Base-by-base conservation (phyloP, 2,797 vertebrate genomes). In the Diplodus sargus region DNA sequence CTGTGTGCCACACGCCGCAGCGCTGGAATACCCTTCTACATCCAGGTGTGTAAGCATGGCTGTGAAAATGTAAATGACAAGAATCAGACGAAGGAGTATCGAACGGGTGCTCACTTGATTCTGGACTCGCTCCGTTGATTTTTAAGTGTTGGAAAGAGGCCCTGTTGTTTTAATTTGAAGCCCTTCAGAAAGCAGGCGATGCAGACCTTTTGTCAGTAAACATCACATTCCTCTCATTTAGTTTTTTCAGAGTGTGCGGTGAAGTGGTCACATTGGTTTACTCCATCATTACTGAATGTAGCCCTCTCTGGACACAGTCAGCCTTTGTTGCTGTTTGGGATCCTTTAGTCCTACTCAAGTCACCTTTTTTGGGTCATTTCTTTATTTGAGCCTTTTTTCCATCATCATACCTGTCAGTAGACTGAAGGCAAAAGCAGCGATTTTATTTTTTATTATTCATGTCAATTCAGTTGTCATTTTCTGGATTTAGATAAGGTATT, bases 1-100 rank as follows among this genome's bases (percentile, higher is more conserved):
- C 94, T 99, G 13, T 99, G 98, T 81, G 97, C 97, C 73, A 99
- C 98, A 0, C 94, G 98, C 20, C 97, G 98, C 65, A 99, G 98
- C 68, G 98, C 98, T 7, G 98, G 98, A 39, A 97, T 99, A 84
- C 98, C 98, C 0, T 99, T 99, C 93, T 99, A 98, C 84, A 95
- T 99, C 83, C 98, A 99, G 98, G 97, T 96, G 58, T 61, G 86
- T 74, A 2, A 30, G 9, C 23, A 5, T 1, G 2, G 10, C 47
- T 52, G 61, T 39, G 5, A n/a, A 22, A 16, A 2, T 28, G 1
- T 16, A 48, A 47, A 59, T 39, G 34, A 4, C 0, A 53, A 49
- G 60, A 51, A 2, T 30, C 1, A 15, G 17, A 13, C 15, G 10
- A 0, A 34, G 57, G 23, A 39, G 28, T 17, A 13, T 73, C n/a